Base-by-base conservation (phyloP, 2,113 vertebrate genomes). In the Ptilorrhoa leucosticta region DNA sequence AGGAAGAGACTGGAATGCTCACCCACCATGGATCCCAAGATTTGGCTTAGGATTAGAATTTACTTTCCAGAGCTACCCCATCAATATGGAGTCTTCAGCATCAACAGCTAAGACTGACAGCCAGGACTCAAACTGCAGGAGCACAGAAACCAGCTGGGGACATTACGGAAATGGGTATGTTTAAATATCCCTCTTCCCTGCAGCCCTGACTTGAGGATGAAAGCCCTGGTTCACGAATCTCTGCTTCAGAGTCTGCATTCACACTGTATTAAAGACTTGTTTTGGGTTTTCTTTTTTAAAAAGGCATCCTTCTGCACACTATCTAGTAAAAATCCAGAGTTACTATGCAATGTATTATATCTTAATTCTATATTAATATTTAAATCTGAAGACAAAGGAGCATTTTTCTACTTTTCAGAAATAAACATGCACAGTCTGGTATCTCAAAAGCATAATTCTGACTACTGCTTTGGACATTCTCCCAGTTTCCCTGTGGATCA, bases 1-100 rank as follows among this genome's bases (percentile, higher is more conserved):
- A 82, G 12, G 33, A 61, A 50, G 44, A 69, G 6, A 35, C 0
- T 20, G 9, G 5, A 26, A 54, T 20, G 10, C 39, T 73, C 35
- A 66, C 2, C 2, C 30, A 88, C 3, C 23, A 54, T 0, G 2
- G 28, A 26, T 20, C 26, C 15, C 21, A 44, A 61, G 14, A 69
- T 15, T 19, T 47, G 18, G 7, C 35, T 71, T 23, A 31, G 26
- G 53, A 64, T 10, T 0, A 69, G 16, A 87, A 70, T 0, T 64
- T 35, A 71, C 7, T 33, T 23, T 65, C 9, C 44, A 42, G 13
- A 82, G 37, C 54, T 28, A 66, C 2, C 26, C 1, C 2, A 57
- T 8, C 7, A 45, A 75, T 15, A 66, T 0, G 5, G 39, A 50
- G 10, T 30, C 14, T 42, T 79, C 30, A 48, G 27, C 14, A 81